Evolutionary conservation across 2,113 vertebrate species (phyloP), one percentile per base, ranked within the genome.

Genomic region (Lota lota): DNA sequence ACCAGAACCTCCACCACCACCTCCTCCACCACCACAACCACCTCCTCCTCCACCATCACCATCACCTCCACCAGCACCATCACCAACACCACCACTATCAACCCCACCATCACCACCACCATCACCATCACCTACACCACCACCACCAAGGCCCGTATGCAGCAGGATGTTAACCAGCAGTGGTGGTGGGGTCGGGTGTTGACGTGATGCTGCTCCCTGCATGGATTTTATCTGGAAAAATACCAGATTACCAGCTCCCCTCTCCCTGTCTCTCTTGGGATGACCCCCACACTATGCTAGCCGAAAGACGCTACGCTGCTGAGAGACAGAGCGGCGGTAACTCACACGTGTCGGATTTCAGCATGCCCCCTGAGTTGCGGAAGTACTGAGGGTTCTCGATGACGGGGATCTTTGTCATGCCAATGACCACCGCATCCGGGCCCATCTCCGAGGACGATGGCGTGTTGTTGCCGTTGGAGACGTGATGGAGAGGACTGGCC

Each of bases 321-420:
- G 4, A 6, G 28, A 6, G 28, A 33, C 28, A 6, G 65, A 14
- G 61, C 21, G 6, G 69, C 66, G 61, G 83, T 83, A 94, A 99
- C 97, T 98, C 93, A 99, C 97, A 95, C 66, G 96, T 97, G 87
- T 98, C 95, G 62, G 95, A 92, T 92, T 99, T 98, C 86, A 98
- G 94, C 74, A 98, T 92, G 84, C 93, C 96, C 84, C 95, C 94
- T 19, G 95, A 94, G 88, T 97, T 97, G 76, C 97, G 95, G 89
- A 99, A 99, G 88, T 99, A 99, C 87, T 99, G 97, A 0, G 96
- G 97, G 89, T 99, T 99, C 93, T 99, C 96, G 17, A 99, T 99
- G 82, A 99, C 95, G 0, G 97, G 97, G 81, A 99, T 99, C 93
- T 98, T 98, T 21, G 95, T 99, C 97, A 99, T 98, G 74, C 97